Evolutionary conservation across 1,140 invertebrate species (phyloP).

Genomic region (Ctenoplectra terminalis): DNA sequence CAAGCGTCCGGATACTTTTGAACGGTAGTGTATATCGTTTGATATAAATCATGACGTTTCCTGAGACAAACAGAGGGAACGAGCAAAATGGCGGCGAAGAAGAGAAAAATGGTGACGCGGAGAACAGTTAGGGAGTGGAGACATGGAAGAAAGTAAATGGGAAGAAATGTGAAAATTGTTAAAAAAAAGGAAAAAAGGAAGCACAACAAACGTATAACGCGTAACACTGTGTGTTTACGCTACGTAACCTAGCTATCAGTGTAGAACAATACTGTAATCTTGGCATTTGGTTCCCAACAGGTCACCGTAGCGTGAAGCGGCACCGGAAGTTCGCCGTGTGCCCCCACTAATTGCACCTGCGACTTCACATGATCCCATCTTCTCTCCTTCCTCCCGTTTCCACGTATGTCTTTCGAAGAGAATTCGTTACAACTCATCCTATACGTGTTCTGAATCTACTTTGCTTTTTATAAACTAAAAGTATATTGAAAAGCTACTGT

Average conservation of each 20-base stretch:
- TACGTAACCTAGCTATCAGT: slow-evolving; percentile 69
- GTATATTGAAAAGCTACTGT: neutral
- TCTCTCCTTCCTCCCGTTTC: slow-evolving; percentile 15
- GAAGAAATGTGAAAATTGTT: neutral
- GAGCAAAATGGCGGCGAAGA: neutral
- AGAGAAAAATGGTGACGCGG: neutral
- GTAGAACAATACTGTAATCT: slow-evolving; percentile 79
- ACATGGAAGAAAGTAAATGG: neutral
- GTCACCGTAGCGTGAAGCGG: slow-evolving; percentile 77
- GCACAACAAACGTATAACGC: neutral
- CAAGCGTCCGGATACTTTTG: no score
- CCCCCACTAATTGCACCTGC: slow-evolving; percentile 79
- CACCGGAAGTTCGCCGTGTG: slow-evolving; percentile 80
- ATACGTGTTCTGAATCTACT: neutral
- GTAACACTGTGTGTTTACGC: slow-evolving; percentile 32
- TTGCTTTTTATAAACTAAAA: neutral
- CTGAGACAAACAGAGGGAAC: neutral
- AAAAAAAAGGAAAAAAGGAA: no score
- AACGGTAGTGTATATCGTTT: no score
- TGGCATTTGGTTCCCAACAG: slow-evolving; percentile 78
- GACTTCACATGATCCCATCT: slow-evolving; percentile 72
- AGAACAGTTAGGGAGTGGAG: neutral
- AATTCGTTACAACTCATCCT: slow-evolving; percentile 12
- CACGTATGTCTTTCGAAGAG: neutral
- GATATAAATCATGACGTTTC: neutral